A percentile compares a stretch with the other conserved stretches of the same genome.
These are phyloP conservation scores for Nasonia vitripennis DNA, from an alignment of 1,140 invertebrate species.

Conservation along the genomic window DNA sequence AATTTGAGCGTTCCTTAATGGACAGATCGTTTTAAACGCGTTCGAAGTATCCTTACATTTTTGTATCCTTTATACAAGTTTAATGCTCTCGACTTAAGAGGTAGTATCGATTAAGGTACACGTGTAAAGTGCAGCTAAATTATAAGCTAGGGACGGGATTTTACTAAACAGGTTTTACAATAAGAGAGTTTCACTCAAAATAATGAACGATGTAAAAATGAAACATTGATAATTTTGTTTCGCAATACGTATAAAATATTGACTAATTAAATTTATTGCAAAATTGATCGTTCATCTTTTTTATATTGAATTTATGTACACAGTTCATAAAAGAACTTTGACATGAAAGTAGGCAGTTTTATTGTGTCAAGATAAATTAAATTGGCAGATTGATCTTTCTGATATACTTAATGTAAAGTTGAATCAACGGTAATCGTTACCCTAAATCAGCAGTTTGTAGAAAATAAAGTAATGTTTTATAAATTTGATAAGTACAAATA, in stretches of 20 bases:
- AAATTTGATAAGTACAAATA: constrained; percentile 1
- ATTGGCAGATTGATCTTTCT: constrained; percentile 19
- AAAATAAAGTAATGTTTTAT: constrained; percentile 14
- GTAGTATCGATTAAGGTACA: constrained; percentile 64
- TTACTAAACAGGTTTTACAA: constrained; percentile 13
- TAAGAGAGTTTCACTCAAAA: constrained; percentile 4
- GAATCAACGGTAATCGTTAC: neutral
- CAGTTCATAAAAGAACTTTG: constrained; percentile 35
- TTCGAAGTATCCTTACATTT: constrained; percentile 40
- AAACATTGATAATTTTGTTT: constrained; percentile 8
- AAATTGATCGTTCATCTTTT: constrained; percentile 36
- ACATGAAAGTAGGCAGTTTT: constrained; percentile 44
- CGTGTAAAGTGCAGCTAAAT: constrained; percentile 55
- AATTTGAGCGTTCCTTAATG: constrained; percentile 22
- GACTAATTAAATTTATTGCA: constrained; percentile 48
- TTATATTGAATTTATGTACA: constrained; percentile 30
- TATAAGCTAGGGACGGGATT: constrained; percentile 22
- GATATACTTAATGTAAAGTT: neutral
- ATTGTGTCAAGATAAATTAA: constrained; percentile 27
- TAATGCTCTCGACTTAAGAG: constrained; percentile 55
- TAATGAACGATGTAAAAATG: constrained; percentile 15
- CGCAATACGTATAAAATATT: constrained; percentile 39
- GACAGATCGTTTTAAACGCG: constrained; percentile 39
- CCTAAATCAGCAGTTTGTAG: neutral
- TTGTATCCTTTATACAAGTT: constrained; percentile 34